Conservation (phyloP, 2,888 invertebrate species). For the Acanthosepion esculentum region DNA sequence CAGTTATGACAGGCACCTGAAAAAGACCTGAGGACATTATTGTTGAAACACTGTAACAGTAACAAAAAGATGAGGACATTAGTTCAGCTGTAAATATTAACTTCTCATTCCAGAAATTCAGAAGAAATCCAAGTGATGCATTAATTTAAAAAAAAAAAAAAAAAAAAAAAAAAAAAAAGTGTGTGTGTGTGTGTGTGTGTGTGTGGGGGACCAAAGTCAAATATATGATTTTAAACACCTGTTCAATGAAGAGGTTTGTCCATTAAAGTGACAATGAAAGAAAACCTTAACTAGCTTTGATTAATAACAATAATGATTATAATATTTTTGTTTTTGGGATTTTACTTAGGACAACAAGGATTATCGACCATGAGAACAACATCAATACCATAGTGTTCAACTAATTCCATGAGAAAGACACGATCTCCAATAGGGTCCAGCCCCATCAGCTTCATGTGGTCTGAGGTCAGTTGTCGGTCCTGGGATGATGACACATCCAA, state of each 20-base stretch:
- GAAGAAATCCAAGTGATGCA: too few relatives aligned
- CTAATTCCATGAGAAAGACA: constrained; percentile 74
- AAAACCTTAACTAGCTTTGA: too few relatives aligned
- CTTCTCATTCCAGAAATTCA: too few relatives aligned
- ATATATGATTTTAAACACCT: neutral
- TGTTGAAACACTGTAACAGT: too few relatives aligned
- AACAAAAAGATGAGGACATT: too few relatives aligned
- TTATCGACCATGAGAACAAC: constrained; percentile 75
- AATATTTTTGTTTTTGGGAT: neutral
- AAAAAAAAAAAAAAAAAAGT: neutral
- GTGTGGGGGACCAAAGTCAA: neutral
- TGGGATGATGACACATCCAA: constrained; percentile 73
- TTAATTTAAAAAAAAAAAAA: neutral
- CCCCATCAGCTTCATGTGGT: constrained; percentile 75
- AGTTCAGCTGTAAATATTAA: too few relatives aligned
- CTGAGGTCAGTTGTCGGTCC: constrained; percentile 73
- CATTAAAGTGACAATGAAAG: neutral
- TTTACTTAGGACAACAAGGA: constrained; percentile 74
- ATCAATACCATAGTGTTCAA: constrained; percentile 75
- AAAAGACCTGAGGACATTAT: too few relatives aligned
- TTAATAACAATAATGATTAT: neutral
- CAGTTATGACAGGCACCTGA: too few relatives aligned
- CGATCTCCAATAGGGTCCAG: constrained; percentile 75
- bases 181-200: too few relatives aligned
- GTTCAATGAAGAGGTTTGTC: neutral